Percentiles rank a stretch among this genome's conserved stretches.
Conservation (phyloP, 2,888 invertebrate genomes). For the Drosophila tripunctata region DNA sequence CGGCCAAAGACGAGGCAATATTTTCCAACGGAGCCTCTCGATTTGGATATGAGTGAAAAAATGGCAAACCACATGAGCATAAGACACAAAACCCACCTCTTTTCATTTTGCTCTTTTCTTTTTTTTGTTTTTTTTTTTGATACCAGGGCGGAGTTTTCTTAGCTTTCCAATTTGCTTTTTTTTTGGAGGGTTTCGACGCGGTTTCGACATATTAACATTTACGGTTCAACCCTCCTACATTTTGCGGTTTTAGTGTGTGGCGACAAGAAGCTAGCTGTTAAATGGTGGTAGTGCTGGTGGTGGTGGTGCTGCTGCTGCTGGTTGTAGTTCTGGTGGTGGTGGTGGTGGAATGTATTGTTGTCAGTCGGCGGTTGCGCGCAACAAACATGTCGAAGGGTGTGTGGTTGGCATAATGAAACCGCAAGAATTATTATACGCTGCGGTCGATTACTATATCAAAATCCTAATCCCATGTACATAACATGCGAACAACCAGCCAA, state of each 20-base stretch:
- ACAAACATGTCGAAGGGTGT: constrained; percentile 62
- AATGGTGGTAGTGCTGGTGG: constrained; percentile 5
- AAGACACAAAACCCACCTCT: too few relatives aligned
- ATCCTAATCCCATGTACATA: constrained; percentile 61
- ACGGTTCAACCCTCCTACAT: constrained; percentile 69
- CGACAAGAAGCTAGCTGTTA: constrained; percentile 18
- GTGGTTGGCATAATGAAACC: constrained; percentile 80
- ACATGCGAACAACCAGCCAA: constrained; percentile 38
- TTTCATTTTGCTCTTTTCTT: too few relatives aligned
- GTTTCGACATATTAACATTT: constrained; percentile 46
- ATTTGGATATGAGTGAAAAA: constrained; percentile 60
- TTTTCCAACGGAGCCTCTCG: constrained; percentile 37
- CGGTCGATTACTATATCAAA: constrained; percentile 78
- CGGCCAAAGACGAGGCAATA: constrained; percentile 79
- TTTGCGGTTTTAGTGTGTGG: constrained; percentile 62
- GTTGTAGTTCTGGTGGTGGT: neutral
- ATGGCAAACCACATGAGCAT: constrained; percentile 59
- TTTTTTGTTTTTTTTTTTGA: constrained; percentile 19
- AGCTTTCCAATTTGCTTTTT: constrained; percentile 1
- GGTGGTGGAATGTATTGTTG: constrained; percentile 51
- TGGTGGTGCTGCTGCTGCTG: constrained; percentile 9
- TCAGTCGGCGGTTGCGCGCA: constrained; percentile 66
- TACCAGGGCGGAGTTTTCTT: constrained; percentile 70
- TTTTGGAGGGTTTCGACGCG: neutral
- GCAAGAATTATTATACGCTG: constrained; percentile 81